Conservation (phyloP, 2,797 vertebrate species). For the Amazonetta brasiliensis region DNA sequence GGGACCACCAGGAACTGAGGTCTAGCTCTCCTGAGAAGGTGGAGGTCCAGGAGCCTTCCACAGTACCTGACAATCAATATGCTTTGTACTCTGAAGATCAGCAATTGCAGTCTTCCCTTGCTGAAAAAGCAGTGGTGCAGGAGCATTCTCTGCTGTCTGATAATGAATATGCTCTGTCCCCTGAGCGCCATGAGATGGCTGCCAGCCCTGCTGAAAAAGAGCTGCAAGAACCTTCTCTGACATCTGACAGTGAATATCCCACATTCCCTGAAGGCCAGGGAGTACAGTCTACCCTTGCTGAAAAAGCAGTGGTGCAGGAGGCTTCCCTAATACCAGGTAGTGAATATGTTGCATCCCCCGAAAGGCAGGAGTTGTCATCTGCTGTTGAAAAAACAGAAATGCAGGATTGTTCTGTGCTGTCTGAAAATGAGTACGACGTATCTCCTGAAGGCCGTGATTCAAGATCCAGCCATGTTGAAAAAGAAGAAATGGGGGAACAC, state of each 20-base stretch:
- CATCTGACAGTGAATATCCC: conserved; percentile 53
- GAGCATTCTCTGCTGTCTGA: not conserved
- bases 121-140: not conserved
- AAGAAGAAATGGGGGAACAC: conserved; percentile 24
- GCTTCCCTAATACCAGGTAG: conserved; percentile 33
- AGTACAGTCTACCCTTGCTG: conserved; percentile 43
- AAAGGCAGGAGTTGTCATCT: not conserved
- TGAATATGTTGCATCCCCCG: conserved; percentile 46
- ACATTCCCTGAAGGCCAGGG: conserved; percentile 42
- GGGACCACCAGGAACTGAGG: conserved; percentile 12
- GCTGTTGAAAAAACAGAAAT: not conserved
- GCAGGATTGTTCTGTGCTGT: conserved; percentile 16
- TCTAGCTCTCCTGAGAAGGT: conserved; percentile 19
- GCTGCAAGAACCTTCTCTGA: not conserved
- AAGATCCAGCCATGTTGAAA: conserved; percentile 22
- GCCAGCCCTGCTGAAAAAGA: conserved; percentile 1
- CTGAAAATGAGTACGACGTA: not conserved
- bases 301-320: not conserved
- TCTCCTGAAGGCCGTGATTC: not conserved
- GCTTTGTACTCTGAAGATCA: not conserved
- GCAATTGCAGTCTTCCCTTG: not conserved
- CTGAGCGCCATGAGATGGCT: not conserved
- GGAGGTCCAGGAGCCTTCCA: conserved; percentile 1
- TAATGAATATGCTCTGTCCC: not conserved
- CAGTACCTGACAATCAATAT: not conserved